Conservation (phyloP, 2,113 vertebrate genomes). For the Atlantisia rogersi region DNA sequence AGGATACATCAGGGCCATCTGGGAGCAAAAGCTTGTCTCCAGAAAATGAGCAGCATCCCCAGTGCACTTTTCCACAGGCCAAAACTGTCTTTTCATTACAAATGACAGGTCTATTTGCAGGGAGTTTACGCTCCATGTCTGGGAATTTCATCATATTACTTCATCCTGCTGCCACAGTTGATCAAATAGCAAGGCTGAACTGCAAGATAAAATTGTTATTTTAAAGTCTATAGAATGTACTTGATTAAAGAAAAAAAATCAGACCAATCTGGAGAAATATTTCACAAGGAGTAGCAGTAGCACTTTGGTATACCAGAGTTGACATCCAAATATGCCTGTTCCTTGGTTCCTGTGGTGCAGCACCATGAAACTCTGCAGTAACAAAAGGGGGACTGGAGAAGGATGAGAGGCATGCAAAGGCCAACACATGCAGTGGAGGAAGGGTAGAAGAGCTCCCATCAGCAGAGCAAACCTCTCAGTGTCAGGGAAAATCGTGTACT, state of each 20-base stretch:
- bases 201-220: not conserved
- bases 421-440: not conserved
- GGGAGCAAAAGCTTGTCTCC: not conserved
- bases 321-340: not conserved
- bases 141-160: not conserved
- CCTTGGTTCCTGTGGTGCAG: not conserved
- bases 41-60: not conserved
- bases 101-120: not conserved
- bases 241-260: not conserved
- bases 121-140: not conserved
- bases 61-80: not conserved
- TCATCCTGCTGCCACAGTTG: not conserved
- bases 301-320: not conserved
- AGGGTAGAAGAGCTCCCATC: not conserved
- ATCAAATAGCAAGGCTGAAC: not conserved
- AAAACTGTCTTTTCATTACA: not conserved
- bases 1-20: not conserved
- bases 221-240: not conserved
- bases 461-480: not conserved
- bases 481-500: not conserved
- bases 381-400: not conserved
- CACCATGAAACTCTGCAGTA: not conserved
- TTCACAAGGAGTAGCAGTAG: not conserved
- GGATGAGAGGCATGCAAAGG: fast-evolving
- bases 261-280: not conserved